Evolutionary conservation across 1,140 invertebrate species (phyloP).

Genomic region (Drosophila subobscura): DNA sequence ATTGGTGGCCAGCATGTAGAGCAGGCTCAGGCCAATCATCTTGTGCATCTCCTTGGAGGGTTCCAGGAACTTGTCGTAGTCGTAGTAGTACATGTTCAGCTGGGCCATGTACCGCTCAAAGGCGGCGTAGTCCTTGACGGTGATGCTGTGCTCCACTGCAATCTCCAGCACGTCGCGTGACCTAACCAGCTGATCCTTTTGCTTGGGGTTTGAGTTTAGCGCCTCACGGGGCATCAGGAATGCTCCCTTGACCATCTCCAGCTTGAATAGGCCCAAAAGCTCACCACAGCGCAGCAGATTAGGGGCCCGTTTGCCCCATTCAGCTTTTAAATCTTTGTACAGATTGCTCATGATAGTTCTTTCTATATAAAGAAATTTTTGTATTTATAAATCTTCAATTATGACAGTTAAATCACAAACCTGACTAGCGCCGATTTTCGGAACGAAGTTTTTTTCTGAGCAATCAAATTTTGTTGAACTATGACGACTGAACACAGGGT

Average conservation of each 20-base stretch:
- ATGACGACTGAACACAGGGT: no score
- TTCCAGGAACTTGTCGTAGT: conserved; percentile 95
- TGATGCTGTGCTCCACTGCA: conserved; percentile 97
- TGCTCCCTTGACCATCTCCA: conserved; percentile 5
- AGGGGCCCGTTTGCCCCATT: no score
- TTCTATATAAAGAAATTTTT: no score
- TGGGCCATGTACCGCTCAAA: conserved; percentile 99
- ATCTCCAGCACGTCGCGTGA: conserved; percentile 96
- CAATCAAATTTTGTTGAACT: no score
- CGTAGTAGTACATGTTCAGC: conserved; percentile 98
- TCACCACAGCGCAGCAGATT: no score
- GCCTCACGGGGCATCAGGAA: conserved; percentile 11
- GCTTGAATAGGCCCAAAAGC: conserved; percentile 17
- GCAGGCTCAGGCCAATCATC: conserved; percentile 96
- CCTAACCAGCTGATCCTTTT: conserved; percentile 39
- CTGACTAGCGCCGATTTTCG: no score
- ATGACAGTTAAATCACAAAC: no score
- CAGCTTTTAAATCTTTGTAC: no score
- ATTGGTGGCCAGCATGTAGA: conserved; percentile 98
- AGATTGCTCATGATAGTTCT: no score
- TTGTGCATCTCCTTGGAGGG: conserved; percentile 96
- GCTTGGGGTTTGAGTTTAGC: neutral
- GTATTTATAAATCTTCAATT: no score
- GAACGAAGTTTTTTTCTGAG: no score
- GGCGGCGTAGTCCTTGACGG: conserved; percentile 94